A percentile compares a stretch with the other conserved stretches of the same genome.
These are phyloP conservation scores for Ips nitidus DNA, from an alignment of 1,140 invertebrate species.

Conservation along the genomic window DNA sequence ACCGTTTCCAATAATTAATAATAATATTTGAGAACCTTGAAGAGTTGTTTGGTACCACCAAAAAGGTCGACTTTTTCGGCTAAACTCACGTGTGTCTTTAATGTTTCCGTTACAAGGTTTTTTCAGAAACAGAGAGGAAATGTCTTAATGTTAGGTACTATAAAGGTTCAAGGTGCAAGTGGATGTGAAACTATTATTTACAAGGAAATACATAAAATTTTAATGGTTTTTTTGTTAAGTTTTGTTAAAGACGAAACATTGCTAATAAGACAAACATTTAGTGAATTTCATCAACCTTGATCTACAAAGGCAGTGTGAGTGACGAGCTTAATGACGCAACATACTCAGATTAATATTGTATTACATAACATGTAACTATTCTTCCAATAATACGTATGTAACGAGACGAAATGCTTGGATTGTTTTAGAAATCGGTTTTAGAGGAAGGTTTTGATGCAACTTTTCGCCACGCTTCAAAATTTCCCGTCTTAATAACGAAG, in stretches of 20 bases:
- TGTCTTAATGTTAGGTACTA: not conserved
- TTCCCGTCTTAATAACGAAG: not conserved
- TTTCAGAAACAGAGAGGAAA: not conserved
- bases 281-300: constrained; percentile 9
- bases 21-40: constrained; percentile 14
- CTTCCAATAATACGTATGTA: not conserved
- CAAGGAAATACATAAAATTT: constrained; percentile 8
- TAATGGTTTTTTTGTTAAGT: not conserved
- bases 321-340: not conserved
- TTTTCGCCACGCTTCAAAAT: not conserved
- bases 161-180: not conserved
- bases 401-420: constrained; percentile 14
- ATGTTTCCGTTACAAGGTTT: constrained; percentile 15
- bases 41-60: not conserved
- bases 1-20: constrained; percentile 10
- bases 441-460: not conserved
- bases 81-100: not conserved
- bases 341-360: not conserved
- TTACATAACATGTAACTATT: not conserved
- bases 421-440: constrained; percentile 18
- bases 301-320: constrained; percentile 3
- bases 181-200: not conserved
- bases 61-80: constrained; percentile 6
- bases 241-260: not conserved
- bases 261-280: not conserved